A percentile compares a stretch with the other conserved stretches of the same genome.
These are phyloP conservation scores for Cepphus grylle DNA, from an alignment of 2,113 vertebrate genomes.

Conservation along the genomic window DNA sequence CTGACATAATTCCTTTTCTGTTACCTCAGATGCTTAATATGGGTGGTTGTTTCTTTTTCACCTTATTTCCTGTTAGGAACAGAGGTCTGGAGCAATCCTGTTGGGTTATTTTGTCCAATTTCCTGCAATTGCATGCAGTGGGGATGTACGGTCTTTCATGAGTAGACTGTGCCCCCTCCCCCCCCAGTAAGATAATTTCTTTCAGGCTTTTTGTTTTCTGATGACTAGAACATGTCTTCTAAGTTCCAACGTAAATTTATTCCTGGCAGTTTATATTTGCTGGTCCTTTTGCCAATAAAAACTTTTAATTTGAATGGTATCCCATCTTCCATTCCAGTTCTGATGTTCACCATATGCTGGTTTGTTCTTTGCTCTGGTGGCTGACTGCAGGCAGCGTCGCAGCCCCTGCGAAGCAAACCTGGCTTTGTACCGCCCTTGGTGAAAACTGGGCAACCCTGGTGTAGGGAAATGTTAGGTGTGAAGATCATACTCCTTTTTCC, in stretches of 20 bases:
- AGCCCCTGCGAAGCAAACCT: neutral
- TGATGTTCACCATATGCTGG: conserved; percentile 3
- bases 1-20: neutral
- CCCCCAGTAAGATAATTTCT: neutral
- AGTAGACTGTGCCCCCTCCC: neutral
- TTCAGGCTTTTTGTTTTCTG: neutral
- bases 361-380: neutral
- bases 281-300: conserved; percentile 13
- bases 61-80: neutral
- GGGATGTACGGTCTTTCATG: neutral
- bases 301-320: neutral
- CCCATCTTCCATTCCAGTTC: conserved; percentile 13
- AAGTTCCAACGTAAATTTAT: neutral
- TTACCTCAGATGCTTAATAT: neutral
- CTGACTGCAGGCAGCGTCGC: neutral
- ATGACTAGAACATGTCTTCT: neutral
- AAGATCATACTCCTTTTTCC: accelerated
- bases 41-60: neutral
- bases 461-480: accelerated
- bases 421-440: neutral
- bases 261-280: conserved; percentile 27
- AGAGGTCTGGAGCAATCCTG: neutral
- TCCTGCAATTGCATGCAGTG: neutral
- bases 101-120: neutral
- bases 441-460: accelerated